Percentiles rank a stretch among this genome's conserved stretches.
phyloP scores from a whole-genome alignment of 2,797 vertebrate species.

The Smutsia temminckii region DNA sequence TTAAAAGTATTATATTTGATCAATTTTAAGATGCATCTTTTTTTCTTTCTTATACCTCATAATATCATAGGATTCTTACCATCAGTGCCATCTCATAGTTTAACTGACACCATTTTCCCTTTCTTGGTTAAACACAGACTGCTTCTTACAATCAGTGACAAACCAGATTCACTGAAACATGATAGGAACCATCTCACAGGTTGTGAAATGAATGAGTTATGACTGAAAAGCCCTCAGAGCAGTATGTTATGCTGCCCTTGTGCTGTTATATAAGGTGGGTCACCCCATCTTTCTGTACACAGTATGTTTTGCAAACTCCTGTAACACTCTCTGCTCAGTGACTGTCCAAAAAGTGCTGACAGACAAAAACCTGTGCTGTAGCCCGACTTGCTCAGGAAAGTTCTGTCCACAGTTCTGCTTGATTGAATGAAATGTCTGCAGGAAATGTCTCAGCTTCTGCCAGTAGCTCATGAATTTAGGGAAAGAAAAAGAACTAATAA shows the following conservation, averaged over 20 bases:
- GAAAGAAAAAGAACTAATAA: not conserved
- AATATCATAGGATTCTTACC: not conserved
- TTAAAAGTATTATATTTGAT: not conserved
- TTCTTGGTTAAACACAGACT: not conserved
- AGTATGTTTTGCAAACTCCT: not conserved
- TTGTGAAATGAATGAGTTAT: not conserved
- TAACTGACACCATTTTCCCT: not conserved
- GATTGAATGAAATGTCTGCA: not conserved
- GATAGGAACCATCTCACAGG: not conserved
- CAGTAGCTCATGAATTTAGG: slow-evolving; percentile 3
- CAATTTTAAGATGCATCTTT: not conserved
- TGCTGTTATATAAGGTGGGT: not conserved
- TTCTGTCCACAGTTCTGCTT: not conserved
- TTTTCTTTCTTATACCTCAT: not conserved
- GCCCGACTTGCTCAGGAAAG: not conserved
- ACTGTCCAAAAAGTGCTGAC: not conserved
- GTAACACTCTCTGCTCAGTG: not conserved
- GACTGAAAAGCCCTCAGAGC: not conserved
- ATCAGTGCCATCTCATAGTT: not conserved
- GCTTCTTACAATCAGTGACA: not conserved
- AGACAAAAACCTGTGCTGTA: not conserved
- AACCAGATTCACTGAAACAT: not conserved
- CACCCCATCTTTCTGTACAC: not conserved
- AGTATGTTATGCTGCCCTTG: not conserved
- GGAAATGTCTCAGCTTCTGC: not conserved